Percentiles rank a stretch among this genome's conserved stretches.
Conservation (phyloP, 2,113 vertebrate genomes). For the Globicephala melas region DNA sequence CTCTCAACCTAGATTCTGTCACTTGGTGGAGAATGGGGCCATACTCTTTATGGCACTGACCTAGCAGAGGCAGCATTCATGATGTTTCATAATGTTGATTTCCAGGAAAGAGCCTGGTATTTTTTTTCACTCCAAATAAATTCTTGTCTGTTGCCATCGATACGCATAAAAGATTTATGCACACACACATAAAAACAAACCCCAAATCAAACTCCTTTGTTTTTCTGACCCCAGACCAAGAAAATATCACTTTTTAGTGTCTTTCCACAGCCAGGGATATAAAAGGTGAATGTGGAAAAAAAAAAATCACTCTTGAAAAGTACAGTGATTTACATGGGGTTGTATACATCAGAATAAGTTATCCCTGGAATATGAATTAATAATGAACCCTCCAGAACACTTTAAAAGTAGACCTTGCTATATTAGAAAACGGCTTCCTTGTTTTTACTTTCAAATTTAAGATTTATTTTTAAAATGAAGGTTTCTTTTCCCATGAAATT, state of each 20-base stretch:
- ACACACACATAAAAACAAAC: neutral
- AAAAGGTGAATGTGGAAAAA: neutral
- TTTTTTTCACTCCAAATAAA: neutral
- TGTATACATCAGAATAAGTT: slow-evolving; percentile 3
- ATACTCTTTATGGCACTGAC: neutral
- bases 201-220: neutral
- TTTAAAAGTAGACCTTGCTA: neutral
- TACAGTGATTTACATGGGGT: neutral
- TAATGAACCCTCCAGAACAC: neutral
- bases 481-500: neutral
- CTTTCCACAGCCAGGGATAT: neutral
- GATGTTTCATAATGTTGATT: neutral
- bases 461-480: slow-evolving; percentile 12
- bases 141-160: neutral
- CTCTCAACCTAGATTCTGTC: neutral
- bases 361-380: neutral
- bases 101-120: neutral
- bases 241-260: neutral
- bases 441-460: slow-evolving; percentile 19
- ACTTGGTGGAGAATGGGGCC: neutral
- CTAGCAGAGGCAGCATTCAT: neutral
- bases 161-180: neutral
- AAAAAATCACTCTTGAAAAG: neutral
- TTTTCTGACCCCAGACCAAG: neutral
- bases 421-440: neutral